Base-by-base conservation (phyloP, 2,797 vertebrate species). In the Spinus olivaceus region DNA sequence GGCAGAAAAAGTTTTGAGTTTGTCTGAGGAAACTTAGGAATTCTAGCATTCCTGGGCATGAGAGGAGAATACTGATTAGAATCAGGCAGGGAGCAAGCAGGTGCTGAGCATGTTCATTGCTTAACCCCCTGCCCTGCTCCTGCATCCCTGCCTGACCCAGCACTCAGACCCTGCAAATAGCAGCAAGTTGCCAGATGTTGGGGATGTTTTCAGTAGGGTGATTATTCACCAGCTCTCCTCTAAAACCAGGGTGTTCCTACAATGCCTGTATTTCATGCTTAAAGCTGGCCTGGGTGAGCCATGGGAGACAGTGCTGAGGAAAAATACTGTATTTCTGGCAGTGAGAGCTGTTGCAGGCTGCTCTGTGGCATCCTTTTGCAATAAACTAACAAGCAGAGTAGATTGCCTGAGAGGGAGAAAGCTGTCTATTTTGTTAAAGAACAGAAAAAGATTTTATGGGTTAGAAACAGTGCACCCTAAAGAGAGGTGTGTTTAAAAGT, bases 91-190 rank as follows among this genome's bases (percentile, higher is more conserved):
- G 94, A 90, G 81, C 59, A 82, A 88, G 93, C 90, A 95, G 92
- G 93, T 92, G 94, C 86, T 90, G 85, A 90, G 94, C 90, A 94
- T 90, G 91, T 91, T 94, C 86, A 19, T 92, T 94, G 86, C 94
- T 94, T 94, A 95, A 95, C 96, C 95, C 86, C 82, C 81, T 95
- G 92, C 94, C 92, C 88, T 87, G 83, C 83, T 94, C 72, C 91
- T 37, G 81, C 80, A 89, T 73, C 85, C 81, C 65, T 17, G 63
- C 90, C 80, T 96, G 92, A 94, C 95, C 92, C 83, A 88, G 82
- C 0, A 0, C 66, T 4, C 67, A 90, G 86, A 69, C 79, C 80
- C 65, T 18, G 92, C 61, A 65, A 51, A 78, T 20, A 74, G 63
- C 92, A 83, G 88, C 82, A 35, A 92, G 80, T 54, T 88, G 89